phyloP scores from a whole-genome alignment of 1,140 invertebrate species.

The Stenopsyche tienmushanensis region DNA sequence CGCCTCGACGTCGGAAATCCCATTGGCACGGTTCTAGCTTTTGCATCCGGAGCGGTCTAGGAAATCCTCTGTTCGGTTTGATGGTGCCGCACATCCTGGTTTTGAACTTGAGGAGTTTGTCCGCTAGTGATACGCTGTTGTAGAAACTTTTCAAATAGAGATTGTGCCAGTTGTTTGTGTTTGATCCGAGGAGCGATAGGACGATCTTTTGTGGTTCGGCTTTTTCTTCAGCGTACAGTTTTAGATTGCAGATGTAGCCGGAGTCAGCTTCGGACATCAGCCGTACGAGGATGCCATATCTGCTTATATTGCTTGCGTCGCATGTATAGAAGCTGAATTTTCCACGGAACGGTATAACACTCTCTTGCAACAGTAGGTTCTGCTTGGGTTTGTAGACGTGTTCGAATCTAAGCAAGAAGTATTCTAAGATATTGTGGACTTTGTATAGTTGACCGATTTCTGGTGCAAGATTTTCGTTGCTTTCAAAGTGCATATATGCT shows the following conservation, averaged over 20 bases:
- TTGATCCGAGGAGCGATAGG: too few relatives aligned
- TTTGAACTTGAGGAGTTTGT: too few relatives aligned
- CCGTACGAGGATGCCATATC: conserved; percentile 39
- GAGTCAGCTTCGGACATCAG: conserved; percentile 37
- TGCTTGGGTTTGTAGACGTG: too few relatives aligned
- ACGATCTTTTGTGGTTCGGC: too few relatives aligned
- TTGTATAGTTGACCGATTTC: background rate
- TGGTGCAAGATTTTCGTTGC: background rate
- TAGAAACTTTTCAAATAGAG: too few relatives aligned
- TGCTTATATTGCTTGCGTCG: conserved; percentile 22
- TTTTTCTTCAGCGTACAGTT: too few relatives aligned
- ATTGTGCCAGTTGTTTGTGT: too few relatives aligned
- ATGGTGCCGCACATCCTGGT: too few relatives aligned
- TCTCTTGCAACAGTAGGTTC: conserved; percentile 39
- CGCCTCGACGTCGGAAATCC: conserved; percentile 8
- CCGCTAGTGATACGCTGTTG: too few relatives aligned
- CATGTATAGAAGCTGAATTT: conserved; percentile 26
- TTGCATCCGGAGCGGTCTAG: too few relatives aligned
- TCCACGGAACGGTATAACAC: conserved; percentile 39
- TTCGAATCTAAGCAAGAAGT: background rate
- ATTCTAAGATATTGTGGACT: background rate
- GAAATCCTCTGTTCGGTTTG: too few relatives aligned
- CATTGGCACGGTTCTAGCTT: too few relatives aligned
- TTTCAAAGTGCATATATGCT: background rate
- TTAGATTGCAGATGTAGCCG: conserved; percentile 41